Evolutionary conservation across 2,113 vertebrate genomes (phyloP).

Genomic region (Pleuronectes platessa): DNA sequence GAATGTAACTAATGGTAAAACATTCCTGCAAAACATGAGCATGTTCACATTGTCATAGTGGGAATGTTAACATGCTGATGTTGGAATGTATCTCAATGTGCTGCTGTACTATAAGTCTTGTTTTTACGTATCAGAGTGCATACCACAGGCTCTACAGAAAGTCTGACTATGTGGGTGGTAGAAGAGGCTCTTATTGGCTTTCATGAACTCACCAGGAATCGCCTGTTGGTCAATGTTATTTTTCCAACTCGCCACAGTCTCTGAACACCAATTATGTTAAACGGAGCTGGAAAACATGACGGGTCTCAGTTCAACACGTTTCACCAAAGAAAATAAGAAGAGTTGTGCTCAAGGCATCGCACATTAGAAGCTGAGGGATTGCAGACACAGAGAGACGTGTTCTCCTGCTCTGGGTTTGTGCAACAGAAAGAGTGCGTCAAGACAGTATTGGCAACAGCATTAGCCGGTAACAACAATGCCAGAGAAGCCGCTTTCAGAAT

Average conservation of each 20-base stretch:
- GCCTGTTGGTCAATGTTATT: slow-evolving; percentile 28
- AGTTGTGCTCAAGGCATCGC: not conserved
- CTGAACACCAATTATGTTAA: slow-evolving; percentile 42
- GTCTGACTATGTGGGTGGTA: slow-evolving; percentile 52
- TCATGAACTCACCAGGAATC: slow-evolving; percentile 38
- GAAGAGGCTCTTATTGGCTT: slow-evolving; percentile 23
- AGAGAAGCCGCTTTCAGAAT: slow-evolving; percentile 51
- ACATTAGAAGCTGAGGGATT: slow-evolving; percentile 33
- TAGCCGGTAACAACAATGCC: slow-evolving; percentile 47
- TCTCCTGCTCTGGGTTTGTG: slow-evolving; percentile 48
- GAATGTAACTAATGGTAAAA: not conserved
- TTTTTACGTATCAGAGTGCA: slow-evolving; percentile 5
- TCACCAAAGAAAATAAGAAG: slow-evolving; percentile 39
- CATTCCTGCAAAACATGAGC: not conserved
- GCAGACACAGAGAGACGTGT: slow-evolving; percentile 46
- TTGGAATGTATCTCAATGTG: not conserved
- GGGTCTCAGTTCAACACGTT: slow-evolving; percentile 37
- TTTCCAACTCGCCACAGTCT: slow-evolving; percentile 53
- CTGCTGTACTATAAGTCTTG: not conserved
- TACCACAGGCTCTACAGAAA: slow-evolving; percentile 1
- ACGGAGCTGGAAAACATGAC: slow-evolving; percentile 47
- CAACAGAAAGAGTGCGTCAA: slow-evolving; percentile 62
- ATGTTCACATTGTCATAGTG: not conserved
- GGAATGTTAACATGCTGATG: not conserved
- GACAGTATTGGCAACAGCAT: slow-evolving; percentile 47